Evolutionary conservation across 2,888 invertebrate genomes (phyloP), one percentile per base, ranked within the genome.

Genomic region (Agriopis aurantiaria): DNA sequence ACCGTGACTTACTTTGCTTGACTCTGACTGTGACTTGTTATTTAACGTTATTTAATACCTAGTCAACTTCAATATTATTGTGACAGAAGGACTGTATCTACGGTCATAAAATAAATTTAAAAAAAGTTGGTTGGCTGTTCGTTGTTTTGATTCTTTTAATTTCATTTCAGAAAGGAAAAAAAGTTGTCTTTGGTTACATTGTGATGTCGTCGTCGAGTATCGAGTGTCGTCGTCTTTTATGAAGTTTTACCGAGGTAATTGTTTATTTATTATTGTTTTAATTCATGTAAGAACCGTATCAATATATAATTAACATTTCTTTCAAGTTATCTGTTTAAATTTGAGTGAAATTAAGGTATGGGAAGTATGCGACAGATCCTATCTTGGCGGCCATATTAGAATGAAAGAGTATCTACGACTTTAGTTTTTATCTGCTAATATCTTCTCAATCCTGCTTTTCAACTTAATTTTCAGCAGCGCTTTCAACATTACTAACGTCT

Each of bases 141-240:
- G 43, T 41, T 56, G 56, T 41, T 56, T 58, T 58, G 23, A 14
- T 46, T 43, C 17, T 41, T 12, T n/a, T 41, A 9, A n/a, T 12
- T 55, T 40, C 7, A 40, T 23, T 43, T 41, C n/a, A 23, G 14
- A 33, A 60, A 3, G 41, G 61, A 52, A 65, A 65, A 58, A 49
- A 51, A 56, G 49, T 73, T 75, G 72, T 77, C 75, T 77, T 67
- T 77, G 77, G 78, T 78, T 73, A 77, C 73, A 80, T 82, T 92
- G 92, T 93, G 91, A 93, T 93, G 93, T 93, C 93, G 92, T 90
- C 91, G 88, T 90, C 91, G 91, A 91, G 87, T 90, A 88, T 91
- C 91, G 89, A 91, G 91, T 91, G 90, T 91, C 92, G 88, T 88
- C 91, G 90, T 91, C 91, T 93, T 93, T 93, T 92, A 81, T 92